phyloP scores from a whole-genome alignment of 2,113 vertebrate species.

The Pelecanoides urinatrix region DNA sequence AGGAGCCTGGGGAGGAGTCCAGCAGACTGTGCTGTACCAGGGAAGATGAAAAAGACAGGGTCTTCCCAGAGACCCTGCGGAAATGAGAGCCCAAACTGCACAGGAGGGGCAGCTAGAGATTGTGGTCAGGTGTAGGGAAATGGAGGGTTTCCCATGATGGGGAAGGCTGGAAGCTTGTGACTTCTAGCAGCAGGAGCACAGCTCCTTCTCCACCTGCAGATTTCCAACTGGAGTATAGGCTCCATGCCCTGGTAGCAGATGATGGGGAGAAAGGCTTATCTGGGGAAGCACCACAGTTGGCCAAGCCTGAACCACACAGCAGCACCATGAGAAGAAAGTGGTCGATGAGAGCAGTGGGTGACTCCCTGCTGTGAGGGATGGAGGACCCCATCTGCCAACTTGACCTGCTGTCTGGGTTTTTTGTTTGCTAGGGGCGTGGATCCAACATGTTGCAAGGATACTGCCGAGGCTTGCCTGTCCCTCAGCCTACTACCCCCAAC shows the following conservation, averaged over 20 bases:
- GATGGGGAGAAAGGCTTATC: background rate
- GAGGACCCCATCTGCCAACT: background rate
- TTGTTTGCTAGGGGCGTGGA: background rate
- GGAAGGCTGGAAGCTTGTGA: background rate
- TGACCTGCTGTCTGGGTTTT: background rate
- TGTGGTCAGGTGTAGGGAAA: background rate
- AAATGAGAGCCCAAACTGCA: background rate
- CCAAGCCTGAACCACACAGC: background rate
- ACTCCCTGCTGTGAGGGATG: background rate
- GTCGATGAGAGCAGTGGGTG: background rate
- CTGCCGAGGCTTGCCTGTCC: fast-evolving
- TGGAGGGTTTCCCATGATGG: background rate
- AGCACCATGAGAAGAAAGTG: background rate
- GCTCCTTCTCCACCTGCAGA: background rate
- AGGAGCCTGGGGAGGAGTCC: background rate
- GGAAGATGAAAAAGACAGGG: background rate
- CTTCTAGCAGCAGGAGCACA: background rate
- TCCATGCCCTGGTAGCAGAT: background rate
- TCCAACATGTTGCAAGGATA: background rate
- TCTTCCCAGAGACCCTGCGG: background rate
- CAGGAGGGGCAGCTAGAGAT: background rate
- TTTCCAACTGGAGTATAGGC: background rate
- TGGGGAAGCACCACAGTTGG: background rate
- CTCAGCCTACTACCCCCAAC: background rate
- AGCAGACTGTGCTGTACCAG: background rate